Base-by-base conservation (phyloP, 2,888 invertebrate species). In the Cataglyphis altisquamis region DNA sequence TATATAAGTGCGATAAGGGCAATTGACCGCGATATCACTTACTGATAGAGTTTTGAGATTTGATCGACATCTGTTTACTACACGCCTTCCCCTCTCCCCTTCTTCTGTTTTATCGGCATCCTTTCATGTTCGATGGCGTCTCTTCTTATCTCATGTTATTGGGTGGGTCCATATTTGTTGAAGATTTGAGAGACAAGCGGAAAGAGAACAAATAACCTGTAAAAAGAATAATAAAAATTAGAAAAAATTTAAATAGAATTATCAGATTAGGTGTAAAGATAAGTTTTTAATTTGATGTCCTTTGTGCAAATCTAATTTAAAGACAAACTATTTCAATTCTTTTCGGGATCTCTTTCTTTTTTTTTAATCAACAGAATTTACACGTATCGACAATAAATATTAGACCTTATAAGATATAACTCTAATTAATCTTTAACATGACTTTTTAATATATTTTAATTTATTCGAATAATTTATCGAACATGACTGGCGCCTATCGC, bases 1-100 rank as follows among this genome's bases (percentile, higher is more conserved):
- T 15, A 15, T 1, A 12, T 48, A 60, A 15, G 55, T 36, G 48
- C 48, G 48, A 64, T 48, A 75, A 64, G 12, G 1, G 10, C 15
- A 2, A 21, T 48, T 45, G 74, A 25, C 25, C 52, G 15, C n/a
- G 5, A 18, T 66, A 55, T 21, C 21, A 25, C 15, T 25, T 18
- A 3, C 10, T 77, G 41, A 57, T 55, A 39, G 25, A 3, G 9
- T 5, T 10, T 63, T 1, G 0, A 60, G 15, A 48, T 63, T 63
- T 3, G 15, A 45, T 74, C 29, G 63, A 0, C 63, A 32, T 75
- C n/a, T 75, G 63, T 75, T 75, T 75, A 75, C 73, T 64, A 48
- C 6, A 39, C 1, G 29, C 2, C 25, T n/a, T 29, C 6, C 8
- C 18, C 15, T 21, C 9, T 0, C 18, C 29, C 29, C 29, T 6